These are phyloP conservation scores for Cyphomyrmex costatus DNA, from an alignment of 1,140 invertebrate genomes.

Conservation along the genomic window DNA sequence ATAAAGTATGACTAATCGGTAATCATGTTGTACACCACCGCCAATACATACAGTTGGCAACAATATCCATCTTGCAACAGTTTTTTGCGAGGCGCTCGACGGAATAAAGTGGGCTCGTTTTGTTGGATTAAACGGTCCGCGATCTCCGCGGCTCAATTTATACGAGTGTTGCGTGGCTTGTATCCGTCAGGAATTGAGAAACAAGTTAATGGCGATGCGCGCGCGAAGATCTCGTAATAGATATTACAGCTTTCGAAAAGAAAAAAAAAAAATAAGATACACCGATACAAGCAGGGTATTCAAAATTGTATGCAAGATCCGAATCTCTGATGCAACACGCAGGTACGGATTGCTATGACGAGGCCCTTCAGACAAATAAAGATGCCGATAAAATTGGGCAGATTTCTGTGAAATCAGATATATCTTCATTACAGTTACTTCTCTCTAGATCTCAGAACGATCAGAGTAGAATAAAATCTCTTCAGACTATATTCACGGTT, in stretches of 20 bases:
- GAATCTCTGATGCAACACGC: neutral
- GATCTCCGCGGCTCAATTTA: conserved; percentile 44
- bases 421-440: conserved; percentile 45
- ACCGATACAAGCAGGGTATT: neutral
- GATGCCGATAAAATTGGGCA: conserved; percentile 2
- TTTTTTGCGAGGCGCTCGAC: conserved; percentile 22
- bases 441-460: conserved; percentile 2
- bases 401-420: conserved; percentile 26
- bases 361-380: conserved; percentile 29
- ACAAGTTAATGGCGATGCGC: conserved; percentile 1
- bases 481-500: conserved; percentile 3
- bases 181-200: conserved; percentile 44
- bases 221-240: conserved; percentile 16
- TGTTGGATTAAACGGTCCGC: conserved; percentile 45
- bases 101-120: conserved; percentile 50
- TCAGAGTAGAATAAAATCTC: conserved; percentile 11
- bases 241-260: neutral
- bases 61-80: conserved; percentile 49
- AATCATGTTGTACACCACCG: conserved; percentile 49
- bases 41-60: conserved; percentile 50
- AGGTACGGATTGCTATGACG: neutral
- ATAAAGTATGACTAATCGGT: conserved; percentile 61
- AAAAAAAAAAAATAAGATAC: neutral
- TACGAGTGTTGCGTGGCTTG: conserved; percentile 21
- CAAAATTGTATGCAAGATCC: conserved; percentile 18